Evolutionary conservation across 2,888 invertebrate species (phyloP).

Genomic region (Idaea aversata): DNA sequence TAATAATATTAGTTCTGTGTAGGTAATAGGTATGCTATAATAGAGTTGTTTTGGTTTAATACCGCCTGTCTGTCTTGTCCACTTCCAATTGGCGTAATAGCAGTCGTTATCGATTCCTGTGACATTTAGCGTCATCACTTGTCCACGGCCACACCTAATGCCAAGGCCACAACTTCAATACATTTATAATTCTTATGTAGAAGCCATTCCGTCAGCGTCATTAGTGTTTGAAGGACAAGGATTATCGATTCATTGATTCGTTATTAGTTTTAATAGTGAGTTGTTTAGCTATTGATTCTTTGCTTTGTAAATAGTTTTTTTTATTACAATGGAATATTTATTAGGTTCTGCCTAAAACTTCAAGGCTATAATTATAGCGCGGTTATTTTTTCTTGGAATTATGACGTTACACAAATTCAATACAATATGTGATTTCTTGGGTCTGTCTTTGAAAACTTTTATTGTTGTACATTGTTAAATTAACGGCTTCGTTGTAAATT

Average conservation of each 20-base stretch:
- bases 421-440: not conserved
- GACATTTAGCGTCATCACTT: constrained; percentile 22
- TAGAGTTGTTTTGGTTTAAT: too few species aligned
- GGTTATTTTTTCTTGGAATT: not conserved
- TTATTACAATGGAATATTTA: not conserved
- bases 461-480: not conserved
- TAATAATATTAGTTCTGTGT: too few species aligned
- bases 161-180: constrained; percentile 26
- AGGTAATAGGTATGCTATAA: too few species aligned
- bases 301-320: not conserved
- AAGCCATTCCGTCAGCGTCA: not conserved
- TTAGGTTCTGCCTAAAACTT: not conserved
- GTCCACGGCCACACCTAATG: constrained; percentile 16
- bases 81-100: not conserved
- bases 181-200: not conserved
- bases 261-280: not conserved
- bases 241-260: not conserved
- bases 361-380: not conserved
- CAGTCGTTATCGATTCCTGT: constrained; percentile 2
- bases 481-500: too few species aligned
- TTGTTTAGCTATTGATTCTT: not conserved
- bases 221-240: not conserved
- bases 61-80: not conserved
- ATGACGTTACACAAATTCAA: not conserved
- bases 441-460: not conserved